Percentiles rank a stretch among this genome's conserved stretches.
Evolutionary conservation across 2,113 vertebrate genomes (phyloP).

Genomic region (Hyaena hyaena): DNA sequence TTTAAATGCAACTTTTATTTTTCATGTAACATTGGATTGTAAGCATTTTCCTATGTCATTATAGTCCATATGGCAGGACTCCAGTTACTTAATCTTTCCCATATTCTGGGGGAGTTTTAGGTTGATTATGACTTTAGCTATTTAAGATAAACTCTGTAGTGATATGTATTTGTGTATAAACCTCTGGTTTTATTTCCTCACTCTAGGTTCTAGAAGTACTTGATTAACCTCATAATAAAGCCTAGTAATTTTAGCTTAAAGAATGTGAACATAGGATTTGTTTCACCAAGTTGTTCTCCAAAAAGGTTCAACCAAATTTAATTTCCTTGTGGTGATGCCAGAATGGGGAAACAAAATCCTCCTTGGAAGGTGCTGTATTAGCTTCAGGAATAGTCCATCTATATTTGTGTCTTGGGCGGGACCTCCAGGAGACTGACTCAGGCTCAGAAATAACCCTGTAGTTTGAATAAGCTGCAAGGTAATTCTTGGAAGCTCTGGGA

Average conservation of each 20-base stretch:
- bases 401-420: neutral
- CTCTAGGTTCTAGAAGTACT: neutral
- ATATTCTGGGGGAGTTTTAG: neutral
- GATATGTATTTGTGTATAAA: neutral
- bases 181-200: neutral
- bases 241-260: neutral
- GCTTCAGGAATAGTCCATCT: neutral
- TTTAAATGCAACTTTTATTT: constrained; percentile 19
- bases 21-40: neutral
- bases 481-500: neutral
- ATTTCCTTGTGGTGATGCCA: neutral
- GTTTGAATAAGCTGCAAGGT: neutral
- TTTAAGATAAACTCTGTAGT: neutral
- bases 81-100: neutral
- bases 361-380: neutral
- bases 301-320: neutral
- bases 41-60: constrained; percentile 4
- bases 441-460: neutral
- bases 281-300: neutral
- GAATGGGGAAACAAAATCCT: constrained; percentile 14
- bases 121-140: constrained; percentile 4
- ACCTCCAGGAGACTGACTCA: neutral
- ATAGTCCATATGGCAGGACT: neutral
- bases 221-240: too few relatives aligned
- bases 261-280: neutral